Evolutionary conservation across 2,113 vertebrate species (phyloP).

Genomic region (Aramus guarauna): DNA sequence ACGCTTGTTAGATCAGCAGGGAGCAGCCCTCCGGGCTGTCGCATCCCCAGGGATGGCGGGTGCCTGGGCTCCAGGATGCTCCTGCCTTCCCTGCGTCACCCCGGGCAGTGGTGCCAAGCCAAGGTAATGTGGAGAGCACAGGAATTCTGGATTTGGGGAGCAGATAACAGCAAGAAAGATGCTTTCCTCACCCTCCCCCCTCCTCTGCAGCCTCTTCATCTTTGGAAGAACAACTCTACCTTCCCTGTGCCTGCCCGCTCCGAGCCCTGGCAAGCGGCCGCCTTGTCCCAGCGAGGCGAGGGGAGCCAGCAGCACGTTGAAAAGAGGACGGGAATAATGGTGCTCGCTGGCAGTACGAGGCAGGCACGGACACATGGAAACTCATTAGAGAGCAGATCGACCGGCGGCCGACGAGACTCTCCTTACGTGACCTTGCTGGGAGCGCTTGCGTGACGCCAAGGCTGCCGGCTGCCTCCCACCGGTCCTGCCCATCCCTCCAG

Average conservation of each 20-base stretch:
- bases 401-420: neutral
- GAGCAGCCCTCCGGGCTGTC: neutral
- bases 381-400: neutral
- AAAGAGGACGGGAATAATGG: neutral
- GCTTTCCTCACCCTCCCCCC: neutral
- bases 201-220: neutral
- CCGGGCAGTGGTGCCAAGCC: neutral
- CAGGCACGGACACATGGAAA: neutral
- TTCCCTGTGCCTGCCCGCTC: neutral
- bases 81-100: neutral
- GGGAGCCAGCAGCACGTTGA: neutral
- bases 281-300: neutral
- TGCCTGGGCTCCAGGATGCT: neutral
- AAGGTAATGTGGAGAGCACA: neutral
- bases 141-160: neutral
- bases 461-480: neutral
- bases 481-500: neutral
- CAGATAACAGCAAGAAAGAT: neutral
- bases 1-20: neutral
- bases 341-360: neutral
- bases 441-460: fast-evolving
- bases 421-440: neutral
- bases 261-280: neutral
- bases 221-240: neutral
- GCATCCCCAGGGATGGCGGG: neutral